Evolutionary conservation across 1,140 invertebrate genomes (phyloP), one percentile per base, ranked within the genome.

Genomic region (Megalopta genalis): DNA sequence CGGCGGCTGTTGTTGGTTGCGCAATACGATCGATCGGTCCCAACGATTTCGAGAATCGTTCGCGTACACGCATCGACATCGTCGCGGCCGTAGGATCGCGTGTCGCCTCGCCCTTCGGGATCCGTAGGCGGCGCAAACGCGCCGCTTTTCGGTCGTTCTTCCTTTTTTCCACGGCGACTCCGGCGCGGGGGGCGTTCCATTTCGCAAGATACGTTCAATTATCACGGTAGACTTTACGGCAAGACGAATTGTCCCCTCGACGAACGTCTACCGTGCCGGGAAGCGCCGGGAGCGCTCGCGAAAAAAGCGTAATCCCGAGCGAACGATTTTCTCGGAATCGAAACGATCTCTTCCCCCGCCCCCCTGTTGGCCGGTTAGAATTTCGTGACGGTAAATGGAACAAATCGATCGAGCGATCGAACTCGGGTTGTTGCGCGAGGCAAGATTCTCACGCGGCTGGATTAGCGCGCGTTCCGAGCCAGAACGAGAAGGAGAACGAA

Each of bases 381-480:
- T 46, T 46, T 46, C 12, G 72, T 9, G 64, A 21, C 32, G 25
- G 37, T 77, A 77, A 77, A 77, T 59, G 67, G 75, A 77, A 77
- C 39, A 64, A 71, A 77, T 64, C 32, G 60, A 64, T 54, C 39
- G 21, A 21, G 16, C 60, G 37, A 8, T 6, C 12, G 73, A 42
- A 27, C 8, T 12, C 60, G 25, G 23, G 10, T 25, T n/a, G 14
- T 14, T 9, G 60, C 16, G 21, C 25, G 23, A 39, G 27, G 49
- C 54, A 72, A 78, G 52, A 71, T 72, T 78, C 76, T 78, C 76
- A 78, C 76, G 76, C 66, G 67, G 60, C 66, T 60, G 25, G 42
- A 63, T 65, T 80, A 23, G 49, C 71, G 62, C 18, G 21, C n/a
- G 59, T 27, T 75, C 49, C 23, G 27, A 23, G 62, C 16, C 42